A percentile compares a stretch with the other conserved stretches of the same genome.
Conservation (phyloP, 2,888 invertebrate species). For the Lamellibrachia satsuma region DNA sequence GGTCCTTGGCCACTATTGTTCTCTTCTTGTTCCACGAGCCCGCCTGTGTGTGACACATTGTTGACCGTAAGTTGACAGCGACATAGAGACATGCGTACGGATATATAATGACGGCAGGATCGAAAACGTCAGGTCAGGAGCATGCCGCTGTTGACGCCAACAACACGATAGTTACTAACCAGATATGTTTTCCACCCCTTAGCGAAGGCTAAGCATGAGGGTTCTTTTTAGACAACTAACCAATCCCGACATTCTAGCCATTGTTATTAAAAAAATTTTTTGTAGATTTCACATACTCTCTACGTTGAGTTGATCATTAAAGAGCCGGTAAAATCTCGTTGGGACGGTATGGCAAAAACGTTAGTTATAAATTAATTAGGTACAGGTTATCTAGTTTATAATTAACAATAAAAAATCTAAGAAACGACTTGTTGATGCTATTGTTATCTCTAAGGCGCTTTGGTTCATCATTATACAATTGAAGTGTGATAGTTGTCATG, state of each 20-base stretch:
- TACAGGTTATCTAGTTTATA: no score
- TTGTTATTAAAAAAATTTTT: not conserved
- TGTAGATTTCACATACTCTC: not conserved
- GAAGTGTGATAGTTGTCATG: no score
- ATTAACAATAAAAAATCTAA: no score
- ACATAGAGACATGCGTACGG: not conserved
- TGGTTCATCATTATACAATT: no score
- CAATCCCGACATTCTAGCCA: not conserved
- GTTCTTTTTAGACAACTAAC: not conserved
- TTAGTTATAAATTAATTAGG: no score
- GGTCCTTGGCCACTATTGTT: constrained; percentile 24
- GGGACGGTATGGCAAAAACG: no score
- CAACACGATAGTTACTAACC: not conserved
- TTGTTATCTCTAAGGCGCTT: no score
- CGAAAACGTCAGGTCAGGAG: not conserved
- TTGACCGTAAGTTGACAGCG: not conserved
- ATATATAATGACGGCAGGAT: not conserved
- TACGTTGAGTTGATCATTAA: no score
- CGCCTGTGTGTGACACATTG: not conserved
- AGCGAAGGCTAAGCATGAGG: not conserved
- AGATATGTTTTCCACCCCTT: not conserved
- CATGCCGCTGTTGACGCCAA: not conserved
- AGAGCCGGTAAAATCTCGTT: no score
- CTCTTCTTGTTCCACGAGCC: not conserved
- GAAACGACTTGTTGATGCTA: no score